phyloP scores from a whole-genome alignment of 2,113 vertebrate species.

The Hemibates koningsi region DNA sequence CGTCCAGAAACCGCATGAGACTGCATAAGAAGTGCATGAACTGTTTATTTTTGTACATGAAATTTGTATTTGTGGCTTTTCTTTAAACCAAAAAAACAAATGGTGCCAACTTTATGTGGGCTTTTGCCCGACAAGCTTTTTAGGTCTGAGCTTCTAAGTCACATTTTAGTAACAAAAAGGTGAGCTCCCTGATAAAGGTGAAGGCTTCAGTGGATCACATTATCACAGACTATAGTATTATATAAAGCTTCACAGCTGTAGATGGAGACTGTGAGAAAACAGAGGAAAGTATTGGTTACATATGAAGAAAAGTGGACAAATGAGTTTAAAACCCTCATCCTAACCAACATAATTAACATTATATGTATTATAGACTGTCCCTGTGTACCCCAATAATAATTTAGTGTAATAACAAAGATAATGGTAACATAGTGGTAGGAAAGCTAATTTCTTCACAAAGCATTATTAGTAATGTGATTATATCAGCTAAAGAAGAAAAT shows the following conservation, averaged over 20 bases:
- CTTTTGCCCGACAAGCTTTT: conserved; percentile 13
- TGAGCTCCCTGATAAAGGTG: background rate
- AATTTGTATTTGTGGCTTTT: background rate
- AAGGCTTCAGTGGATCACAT: background rate
- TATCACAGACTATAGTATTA: background rate
- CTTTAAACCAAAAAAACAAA: background rate
- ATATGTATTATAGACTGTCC: background rate
- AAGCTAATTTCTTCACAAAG: background rate
- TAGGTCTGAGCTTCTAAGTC: background rate
- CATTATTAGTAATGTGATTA: background rate
- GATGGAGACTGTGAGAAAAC: background rate
- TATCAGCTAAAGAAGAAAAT: background rate
- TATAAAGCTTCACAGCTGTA: background rate
- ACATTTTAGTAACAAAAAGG: background rate
- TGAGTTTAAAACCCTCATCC: background rate
- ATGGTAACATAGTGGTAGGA: background rate
- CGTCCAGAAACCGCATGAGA: background rate
- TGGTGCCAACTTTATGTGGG: conserved; percentile 7
- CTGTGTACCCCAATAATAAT: background rate
- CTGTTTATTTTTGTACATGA: background rate
- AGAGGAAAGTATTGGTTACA: background rate
- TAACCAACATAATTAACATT: background rate
- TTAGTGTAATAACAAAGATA: background rate
- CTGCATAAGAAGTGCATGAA: background rate
- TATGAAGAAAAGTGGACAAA: background rate